Conservation (phyloP, 2,113 vertebrate genomes). For the Circaetus gallicus region DNA sequence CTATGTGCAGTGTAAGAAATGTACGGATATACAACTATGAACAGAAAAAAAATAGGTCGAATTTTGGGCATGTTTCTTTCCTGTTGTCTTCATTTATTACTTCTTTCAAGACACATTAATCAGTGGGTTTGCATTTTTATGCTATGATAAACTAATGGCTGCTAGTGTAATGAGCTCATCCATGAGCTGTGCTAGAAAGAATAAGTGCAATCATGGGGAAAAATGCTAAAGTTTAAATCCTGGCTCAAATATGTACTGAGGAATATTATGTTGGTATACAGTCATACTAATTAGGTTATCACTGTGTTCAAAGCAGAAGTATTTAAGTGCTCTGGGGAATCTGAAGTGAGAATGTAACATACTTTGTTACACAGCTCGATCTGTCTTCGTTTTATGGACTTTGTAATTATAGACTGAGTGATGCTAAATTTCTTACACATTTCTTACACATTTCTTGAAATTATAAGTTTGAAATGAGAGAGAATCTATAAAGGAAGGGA, state of each 20-base stretch:
- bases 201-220: conserved; percentile 51
- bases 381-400: not conserved
- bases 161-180: conserved; percentile 52
- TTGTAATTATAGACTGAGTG: not conserved
- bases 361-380: not conserved
- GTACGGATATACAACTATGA: not conserved
- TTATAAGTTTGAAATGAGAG: not conserved
- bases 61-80: not conserved
- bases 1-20: not conserved
- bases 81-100: not conserved
- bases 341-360: not conserved
- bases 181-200: conserved; percentile 43
- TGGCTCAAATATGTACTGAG: conserved; percentile 20
- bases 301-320: conserved; percentile 25
- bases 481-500: not conserved
- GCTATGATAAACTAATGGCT: conserved; percentile 51
- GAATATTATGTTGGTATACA: conserved; percentile 44
- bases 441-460: not conserved
- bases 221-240: conserved; percentile 59
- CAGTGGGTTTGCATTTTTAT: conserved; percentile 47
- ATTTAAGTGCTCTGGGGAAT: conserved; percentile 9
- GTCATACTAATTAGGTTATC: conserved; percentile 44
- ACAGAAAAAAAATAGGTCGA: not conserved
- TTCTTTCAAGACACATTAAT: conserved; percentile 46
- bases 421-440: not conserved